Percentiles rank a stretch among this genome's conserved stretches.
Evolutionary conservation across 2,113 vertebrate species (phyloP).

Genomic region (Dromiciops gliroides): DNA sequence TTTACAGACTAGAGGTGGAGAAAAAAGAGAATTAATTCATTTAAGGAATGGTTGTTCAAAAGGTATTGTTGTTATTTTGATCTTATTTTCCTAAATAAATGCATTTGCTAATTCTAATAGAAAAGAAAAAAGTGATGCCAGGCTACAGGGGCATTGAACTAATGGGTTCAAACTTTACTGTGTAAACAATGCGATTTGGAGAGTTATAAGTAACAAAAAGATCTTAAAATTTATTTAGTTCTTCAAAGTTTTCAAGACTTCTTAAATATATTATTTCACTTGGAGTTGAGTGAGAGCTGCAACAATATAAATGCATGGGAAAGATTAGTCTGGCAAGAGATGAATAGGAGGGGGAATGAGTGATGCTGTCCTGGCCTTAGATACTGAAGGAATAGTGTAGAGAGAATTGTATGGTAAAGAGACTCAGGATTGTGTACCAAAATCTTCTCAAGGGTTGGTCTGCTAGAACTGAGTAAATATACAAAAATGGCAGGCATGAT

Average conservation of each 20-base stretch:
- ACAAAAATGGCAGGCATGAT: not conserved
- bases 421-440: not conserved
- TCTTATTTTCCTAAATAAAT: too few species aligned
- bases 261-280: not conserved
- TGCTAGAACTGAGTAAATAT: not conserved
- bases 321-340: not conserved
- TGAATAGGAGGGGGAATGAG: not conserved
- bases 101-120: too few species aligned
- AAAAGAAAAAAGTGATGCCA: too few species aligned
- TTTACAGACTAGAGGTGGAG: too few species aligned
- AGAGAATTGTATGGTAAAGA: not conserved
- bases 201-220: not conserved
- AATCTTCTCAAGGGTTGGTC: not conserved
- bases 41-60: too few species aligned
- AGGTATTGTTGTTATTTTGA: too few species aligned
- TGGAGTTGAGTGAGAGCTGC: not conserved
- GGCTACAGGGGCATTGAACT: not conserved
- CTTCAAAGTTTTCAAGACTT: not conserved
- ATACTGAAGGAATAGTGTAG: not conserved
- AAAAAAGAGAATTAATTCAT: too few species aligned
- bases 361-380: not conserved
- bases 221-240: not conserved
- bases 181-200: not conserved
- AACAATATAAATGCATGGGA: not conserved
- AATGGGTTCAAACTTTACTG: not conserved